Conservation (phyloP, 2,797 vertebrate species). For the Champsocephalus esox region DNA sequence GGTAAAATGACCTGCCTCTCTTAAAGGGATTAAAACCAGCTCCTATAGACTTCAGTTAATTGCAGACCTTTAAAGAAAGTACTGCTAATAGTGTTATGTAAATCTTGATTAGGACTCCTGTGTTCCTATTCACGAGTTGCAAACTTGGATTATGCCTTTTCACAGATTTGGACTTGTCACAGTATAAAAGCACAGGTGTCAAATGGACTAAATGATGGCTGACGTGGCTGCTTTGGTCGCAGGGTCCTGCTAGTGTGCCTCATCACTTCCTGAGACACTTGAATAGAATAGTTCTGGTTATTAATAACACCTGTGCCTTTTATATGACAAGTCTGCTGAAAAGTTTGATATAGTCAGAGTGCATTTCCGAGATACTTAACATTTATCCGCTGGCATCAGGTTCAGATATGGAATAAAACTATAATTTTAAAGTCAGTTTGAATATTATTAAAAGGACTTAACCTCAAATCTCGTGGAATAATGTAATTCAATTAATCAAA, state of each 20-base stretch:
- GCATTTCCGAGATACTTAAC: background rate
- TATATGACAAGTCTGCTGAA: background rate
- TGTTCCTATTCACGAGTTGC: background rate
- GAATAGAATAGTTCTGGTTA: background rate
- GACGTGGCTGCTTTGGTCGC: background rate
- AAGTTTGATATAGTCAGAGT: conserved; percentile 1
- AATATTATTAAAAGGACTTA: background rate
- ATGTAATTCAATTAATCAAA: background rate
- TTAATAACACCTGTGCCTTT: background rate
- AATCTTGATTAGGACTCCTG: background rate
- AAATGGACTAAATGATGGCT: background rate
- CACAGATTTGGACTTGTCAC: background rate
- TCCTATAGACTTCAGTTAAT: background rate
- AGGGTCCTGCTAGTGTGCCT: background rate
- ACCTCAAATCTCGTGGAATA: background rate
- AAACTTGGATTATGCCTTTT: background rate
- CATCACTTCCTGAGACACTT: background rate
- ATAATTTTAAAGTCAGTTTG: background rate
- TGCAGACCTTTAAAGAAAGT: background rate
- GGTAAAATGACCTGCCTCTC: background rate
- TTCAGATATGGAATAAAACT: background rate
- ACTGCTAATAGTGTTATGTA: background rate
- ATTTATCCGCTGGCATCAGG: background rate
- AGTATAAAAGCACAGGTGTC: background rate
- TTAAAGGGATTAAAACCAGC: conserved; percentile 3